phyloP scores from a whole-genome alignment of 2,797 vertebrate species.

The Myotis myotis region DNA sequence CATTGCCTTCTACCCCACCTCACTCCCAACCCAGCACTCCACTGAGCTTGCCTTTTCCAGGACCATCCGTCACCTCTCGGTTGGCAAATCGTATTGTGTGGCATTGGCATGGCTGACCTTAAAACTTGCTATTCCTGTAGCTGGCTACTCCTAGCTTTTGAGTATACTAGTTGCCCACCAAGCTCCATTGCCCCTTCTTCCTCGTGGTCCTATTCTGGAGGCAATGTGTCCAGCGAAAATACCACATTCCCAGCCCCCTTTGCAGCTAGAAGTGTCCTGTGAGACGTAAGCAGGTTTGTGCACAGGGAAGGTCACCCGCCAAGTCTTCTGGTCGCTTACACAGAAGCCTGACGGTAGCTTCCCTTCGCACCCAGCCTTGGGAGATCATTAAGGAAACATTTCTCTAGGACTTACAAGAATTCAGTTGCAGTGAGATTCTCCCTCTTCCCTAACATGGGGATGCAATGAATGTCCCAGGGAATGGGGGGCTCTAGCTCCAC shows the following conservation, averaged over 20 bases:
- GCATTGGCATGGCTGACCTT: neutral
- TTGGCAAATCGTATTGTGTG: neutral
- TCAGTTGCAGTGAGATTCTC: neutral
- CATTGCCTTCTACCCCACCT: neutral
- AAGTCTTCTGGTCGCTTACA: neutral
- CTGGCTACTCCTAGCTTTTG: neutral
- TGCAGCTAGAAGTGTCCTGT: neutral
- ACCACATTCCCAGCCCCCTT: neutral
- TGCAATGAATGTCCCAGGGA: neutral
- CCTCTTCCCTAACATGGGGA: neutral
- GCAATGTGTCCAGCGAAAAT: fast-evolving
- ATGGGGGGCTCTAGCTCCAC: fast-evolving
- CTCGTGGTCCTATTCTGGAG: neutral
- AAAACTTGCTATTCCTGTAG: neutral
- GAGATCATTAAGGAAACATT: neutral
- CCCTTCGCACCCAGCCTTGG: neutral
- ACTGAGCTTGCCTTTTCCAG: neutral
- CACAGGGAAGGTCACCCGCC: fast-evolving
- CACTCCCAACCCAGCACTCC: neutral
- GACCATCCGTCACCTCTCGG: neutral
- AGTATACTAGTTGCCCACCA: neutral
- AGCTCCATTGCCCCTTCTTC: neutral
- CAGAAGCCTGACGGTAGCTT: neutral
- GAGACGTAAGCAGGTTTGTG: neutral
- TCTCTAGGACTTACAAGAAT: neutral